These are phyloP conservation scores for Rhagoletis zephyria DNA, from an alignment of 1,140 invertebrate genomes.

Conservation along the genomic window DNA sequence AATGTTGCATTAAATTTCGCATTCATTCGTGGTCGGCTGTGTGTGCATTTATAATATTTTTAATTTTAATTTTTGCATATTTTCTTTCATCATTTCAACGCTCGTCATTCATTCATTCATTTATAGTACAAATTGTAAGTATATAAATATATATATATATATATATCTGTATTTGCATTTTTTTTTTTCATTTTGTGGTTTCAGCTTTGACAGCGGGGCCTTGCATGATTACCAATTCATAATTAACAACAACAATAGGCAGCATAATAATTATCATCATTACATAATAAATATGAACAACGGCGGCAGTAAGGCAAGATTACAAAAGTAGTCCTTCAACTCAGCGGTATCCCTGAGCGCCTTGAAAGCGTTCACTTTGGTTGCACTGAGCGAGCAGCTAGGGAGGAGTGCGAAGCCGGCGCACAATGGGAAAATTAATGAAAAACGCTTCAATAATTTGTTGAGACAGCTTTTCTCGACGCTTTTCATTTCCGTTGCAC, in stretches of 20 bases:
- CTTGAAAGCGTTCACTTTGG: background rate
- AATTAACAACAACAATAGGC: slow-evolving; percentile 28
- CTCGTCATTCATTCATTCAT: slow-evolving; percentile 7
- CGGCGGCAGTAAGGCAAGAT: background rate
- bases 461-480: slow-evolving; percentile 45
- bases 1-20: slow-evolving; percentile 50
- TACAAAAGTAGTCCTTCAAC: slow-evolving; percentile 19
- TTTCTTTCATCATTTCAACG: background rate
- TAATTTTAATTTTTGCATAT: background rate
- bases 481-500: slow-evolving; percentile 47
- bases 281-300: background rate
- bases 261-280: slow-evolving; percentile 29
- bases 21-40: slow-evolving; percentile 25
- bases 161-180: background rate
- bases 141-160: background rate
- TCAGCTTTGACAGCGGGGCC: slow-evolving; percentile 28
- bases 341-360: background rate
- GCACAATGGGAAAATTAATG: slow-evolving; percentile 48
- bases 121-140: background rate
- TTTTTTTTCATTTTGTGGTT: background rate
- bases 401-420: background rate
- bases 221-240: slow-evolving; percentile 40
- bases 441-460: slow-evolving; percentile 51
- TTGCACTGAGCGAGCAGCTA: background rate
- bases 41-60: slow-evolving; percentile 15